phyloP scores from a whole-genome alignment of 2,113 vertebrate species.

The Dasyurus viverrinus region DNA sequence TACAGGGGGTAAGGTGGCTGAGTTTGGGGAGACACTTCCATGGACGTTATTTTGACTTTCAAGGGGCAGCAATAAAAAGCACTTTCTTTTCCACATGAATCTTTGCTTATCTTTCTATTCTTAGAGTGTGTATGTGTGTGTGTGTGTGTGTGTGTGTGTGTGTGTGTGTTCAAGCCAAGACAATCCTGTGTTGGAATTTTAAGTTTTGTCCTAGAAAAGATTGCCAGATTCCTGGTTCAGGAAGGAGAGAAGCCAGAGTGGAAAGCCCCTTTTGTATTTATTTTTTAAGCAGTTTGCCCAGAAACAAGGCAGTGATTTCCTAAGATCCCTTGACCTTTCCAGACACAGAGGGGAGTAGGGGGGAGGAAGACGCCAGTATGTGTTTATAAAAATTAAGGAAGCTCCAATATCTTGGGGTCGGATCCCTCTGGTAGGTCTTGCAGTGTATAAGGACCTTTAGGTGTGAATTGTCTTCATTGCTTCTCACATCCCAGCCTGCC shows the following conservation, averaged over 20 bases:
- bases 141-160: slow-evolving; percentile 22
- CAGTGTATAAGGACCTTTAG: neutral
- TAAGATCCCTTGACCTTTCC: slow-evolving; percentile 31
- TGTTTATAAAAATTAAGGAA: neutral
- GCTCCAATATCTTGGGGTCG: neutral
- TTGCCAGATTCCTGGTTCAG: slow-evolving; percentile 38
- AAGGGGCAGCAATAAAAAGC: slow-evolving; percentile 16
- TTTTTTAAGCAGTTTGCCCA: slow-evolving; percentile 44
- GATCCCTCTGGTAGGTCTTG: neutral
- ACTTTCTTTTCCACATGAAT: slow-evolving; percentile 50
- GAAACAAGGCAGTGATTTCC: slow-evolving; percentile 44
- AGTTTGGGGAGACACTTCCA: slow-evolving; percentile 25
- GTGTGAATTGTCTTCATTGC: neutral
- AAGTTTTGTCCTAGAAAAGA: slow-evolving; percentile 46
- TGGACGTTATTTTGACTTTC: slow-evolving; percentile 45
- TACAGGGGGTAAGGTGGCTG: slow-evolving; percentile 41
- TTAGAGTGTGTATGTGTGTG: neutral
- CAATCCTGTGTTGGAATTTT: slow-evolving; percentile 33
- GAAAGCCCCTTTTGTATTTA: slow-evolving; percentile 54
- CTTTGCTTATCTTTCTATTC: slow-evolving; percentile 44
- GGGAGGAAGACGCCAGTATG: neutral
- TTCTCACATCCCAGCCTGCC: neutral
- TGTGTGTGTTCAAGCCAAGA: slow-evolving; percentile 35
- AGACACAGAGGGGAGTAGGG: neutral
- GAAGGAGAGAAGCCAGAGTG: slow-evolving; percentile 46